Base-by-base conservation (phyloP, 2,113 vertebrate species). In the Phalacrocorax brasilianus region DNA sequence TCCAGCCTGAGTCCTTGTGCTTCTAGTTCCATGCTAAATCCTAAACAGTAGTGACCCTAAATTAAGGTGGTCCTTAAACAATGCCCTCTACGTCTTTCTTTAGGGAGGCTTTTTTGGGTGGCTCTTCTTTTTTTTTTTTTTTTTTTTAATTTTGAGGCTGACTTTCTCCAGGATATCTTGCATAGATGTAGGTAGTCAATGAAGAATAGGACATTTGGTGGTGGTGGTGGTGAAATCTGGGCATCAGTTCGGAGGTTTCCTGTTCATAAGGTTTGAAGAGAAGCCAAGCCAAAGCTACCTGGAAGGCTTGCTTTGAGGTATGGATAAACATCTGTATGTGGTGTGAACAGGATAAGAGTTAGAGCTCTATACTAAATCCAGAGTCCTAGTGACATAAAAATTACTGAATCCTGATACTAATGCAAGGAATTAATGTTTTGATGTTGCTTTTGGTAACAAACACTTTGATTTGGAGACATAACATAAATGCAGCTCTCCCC, bases 271-370 rank as follows among this genome's bases (percentile, higher is more conserved):
- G 33, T n/a, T 50, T 75, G 70, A 78, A 81, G 61, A 72, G 62
- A 66, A 91, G 58, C 55, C 26, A 73, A 65, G 26, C 18, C 61
- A 75, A 52, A 94, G 58, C 44, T 87, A 78, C 92, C 70, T 91
- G 88, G n/a, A 38, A 88, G 38, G 27, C n/a, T 72, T 55, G 33
- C 38, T 79, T 24, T 23, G 11, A 4, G 10, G 2, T 67, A 8
- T 28, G 5, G 38, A 10, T 42, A 70, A 68, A 40, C 32, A 33
- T 24, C 20, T 10, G 14, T 73, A 27, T 35, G 18, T 58, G 27
- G 28, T 82, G 32, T 85, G 70, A 87, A 63, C 5, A 61, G 44
- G 8, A 7, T 55, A 56, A 58, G 33, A 65, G 11, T 70, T 35
- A 42, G 27, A 72, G 12, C 33, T 94, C 16, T 12, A 2, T 27